These are phyloP conservation scores for Neotoma lepida DNA, from an alignment of 2,113 vertebrate species.

Conservation along the genomic window DNA sequence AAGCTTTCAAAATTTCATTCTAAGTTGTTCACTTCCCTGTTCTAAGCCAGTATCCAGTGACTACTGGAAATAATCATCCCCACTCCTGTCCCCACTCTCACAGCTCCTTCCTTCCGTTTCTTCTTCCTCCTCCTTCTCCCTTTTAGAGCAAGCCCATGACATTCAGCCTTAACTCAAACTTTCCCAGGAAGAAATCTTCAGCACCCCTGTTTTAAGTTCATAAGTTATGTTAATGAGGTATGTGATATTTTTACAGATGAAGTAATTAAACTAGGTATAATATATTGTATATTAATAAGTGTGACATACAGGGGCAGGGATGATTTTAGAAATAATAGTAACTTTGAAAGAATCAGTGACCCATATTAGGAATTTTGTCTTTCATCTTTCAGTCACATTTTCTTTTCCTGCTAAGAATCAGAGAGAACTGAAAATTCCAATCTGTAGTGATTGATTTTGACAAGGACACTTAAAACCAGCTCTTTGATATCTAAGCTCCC, in stretches of 20 bases:
- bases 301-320: neutral
- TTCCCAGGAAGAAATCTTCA: slow-evolving; percentile 2
- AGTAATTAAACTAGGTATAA: neutral
- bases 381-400: slow-evolving; percentile 7
- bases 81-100: neutral
- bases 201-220: neutral
- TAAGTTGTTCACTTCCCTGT: neutral
- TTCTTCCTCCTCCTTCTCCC: neutral
- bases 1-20: neutral
- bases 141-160: neutral
- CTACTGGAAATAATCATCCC: neutral
- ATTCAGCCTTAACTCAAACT: neutral
- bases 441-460: neutral
- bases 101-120: no score
- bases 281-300: neutral
- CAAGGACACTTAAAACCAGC: neutral
- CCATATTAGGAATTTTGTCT: neutral
- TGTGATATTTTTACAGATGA: neutral
- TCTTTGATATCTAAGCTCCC: neutral
- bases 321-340: slow-evolving; percentile 22
- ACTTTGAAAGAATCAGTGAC: neutral
- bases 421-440: slow-evolving; percentile 17
- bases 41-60: neutral
- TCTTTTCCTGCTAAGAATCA: slow-evolving; percentile 19
- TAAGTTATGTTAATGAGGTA: neutral